phyloP scores from a whole-genome alignment of 1,140 invertebrate species.

The Cydia pomonella region DNA sequence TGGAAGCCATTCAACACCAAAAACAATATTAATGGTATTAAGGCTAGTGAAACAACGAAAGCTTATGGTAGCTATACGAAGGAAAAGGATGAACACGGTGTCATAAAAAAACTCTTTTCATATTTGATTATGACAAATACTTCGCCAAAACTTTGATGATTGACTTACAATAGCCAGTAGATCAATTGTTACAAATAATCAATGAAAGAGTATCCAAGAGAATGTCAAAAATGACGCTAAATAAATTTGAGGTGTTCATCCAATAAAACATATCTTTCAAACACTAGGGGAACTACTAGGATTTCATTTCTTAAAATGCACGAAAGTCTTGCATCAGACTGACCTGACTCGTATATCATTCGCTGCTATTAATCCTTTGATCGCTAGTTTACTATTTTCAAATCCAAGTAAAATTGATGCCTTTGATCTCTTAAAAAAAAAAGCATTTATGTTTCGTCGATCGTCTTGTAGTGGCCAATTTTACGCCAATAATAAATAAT shows the following conservation, averaged over 20 bases:
- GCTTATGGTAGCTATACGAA: conserved; percentile 2
- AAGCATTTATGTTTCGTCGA: conserved; percentile 65
- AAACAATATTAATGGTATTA: conserved; percentile 28
- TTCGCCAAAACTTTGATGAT: not conserved
- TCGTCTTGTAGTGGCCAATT: conserved; percentile 72
- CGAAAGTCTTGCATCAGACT: conserved; percentile 31
- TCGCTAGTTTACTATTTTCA: conserved; percentile 44
- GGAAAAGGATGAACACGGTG: conserved; percentile 8
- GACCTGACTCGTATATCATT: conserved; percentile 38
- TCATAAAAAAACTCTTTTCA: not conserved
- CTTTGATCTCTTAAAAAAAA: conserved; percentile 60
- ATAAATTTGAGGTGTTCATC: conserved; percentile 9
- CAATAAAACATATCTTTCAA: conserved; percentile 5
- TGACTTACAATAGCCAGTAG: not conserved
- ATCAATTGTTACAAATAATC: not conserved
- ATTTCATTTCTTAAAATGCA: conserved; percentile 16
- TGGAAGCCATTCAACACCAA: conserved; percentile 27
- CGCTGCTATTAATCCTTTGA: conserved; percentile 34
- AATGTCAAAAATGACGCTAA: too few species aligned
- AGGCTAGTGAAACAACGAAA: conserved; percentile 23
- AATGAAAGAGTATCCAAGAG: too few species aligned
- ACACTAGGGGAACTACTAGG: not conserved
- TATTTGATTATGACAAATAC: conserved; percentile 2
- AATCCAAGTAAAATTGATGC: conserved; percentile 62
- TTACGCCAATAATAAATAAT: conserved; percentile 44